Evolutionary conservation across 2,797 vertebrate species (phyloP).

Genomic region (Momotus momota): DNA sequence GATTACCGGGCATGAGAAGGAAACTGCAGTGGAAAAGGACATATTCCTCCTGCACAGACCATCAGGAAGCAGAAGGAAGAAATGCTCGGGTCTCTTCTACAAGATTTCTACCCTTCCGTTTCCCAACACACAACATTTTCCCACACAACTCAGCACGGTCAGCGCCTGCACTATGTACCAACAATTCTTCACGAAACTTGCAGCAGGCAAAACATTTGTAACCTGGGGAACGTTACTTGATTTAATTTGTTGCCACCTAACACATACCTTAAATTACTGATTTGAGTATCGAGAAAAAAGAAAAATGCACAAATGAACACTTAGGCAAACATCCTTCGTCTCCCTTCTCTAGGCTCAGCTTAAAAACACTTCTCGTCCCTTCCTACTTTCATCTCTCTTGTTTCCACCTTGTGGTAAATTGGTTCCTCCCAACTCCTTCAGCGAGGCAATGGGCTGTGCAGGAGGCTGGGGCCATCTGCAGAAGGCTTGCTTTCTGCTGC

Average conservation of each 20-base stretch:
- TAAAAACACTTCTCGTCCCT: not conserved
- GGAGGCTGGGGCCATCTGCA: not conserved
- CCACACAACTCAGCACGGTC: not conserved
- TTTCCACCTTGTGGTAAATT: not conserved
- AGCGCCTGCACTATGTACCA: not conserved
- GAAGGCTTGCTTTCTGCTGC: not conserved
- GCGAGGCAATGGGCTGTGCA: not conserved
- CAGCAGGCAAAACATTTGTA: rapidly evolving
- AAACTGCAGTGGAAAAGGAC: not conserved
- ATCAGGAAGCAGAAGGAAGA: not conserved
- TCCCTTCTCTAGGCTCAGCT: not conserved
- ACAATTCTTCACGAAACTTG: not conserved
- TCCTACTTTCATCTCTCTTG: not conserved
- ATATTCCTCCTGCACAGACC: not conserved
- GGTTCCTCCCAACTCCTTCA: not conserved
- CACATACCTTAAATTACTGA: not conserved
- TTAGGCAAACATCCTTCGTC: not conserved
- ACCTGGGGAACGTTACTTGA: not conserved
- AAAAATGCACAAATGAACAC: not conserved
- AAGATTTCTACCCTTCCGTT: not conserved
- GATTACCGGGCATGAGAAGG: not conserved
- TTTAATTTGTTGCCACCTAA: not conserved
- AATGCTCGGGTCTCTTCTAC: not conserved
- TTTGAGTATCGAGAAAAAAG: not conserved
- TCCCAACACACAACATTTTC: not conserved